Conservation (phyloP, 2,797 vertebrate genomes). For the Monodelphis domestica region DNA sequence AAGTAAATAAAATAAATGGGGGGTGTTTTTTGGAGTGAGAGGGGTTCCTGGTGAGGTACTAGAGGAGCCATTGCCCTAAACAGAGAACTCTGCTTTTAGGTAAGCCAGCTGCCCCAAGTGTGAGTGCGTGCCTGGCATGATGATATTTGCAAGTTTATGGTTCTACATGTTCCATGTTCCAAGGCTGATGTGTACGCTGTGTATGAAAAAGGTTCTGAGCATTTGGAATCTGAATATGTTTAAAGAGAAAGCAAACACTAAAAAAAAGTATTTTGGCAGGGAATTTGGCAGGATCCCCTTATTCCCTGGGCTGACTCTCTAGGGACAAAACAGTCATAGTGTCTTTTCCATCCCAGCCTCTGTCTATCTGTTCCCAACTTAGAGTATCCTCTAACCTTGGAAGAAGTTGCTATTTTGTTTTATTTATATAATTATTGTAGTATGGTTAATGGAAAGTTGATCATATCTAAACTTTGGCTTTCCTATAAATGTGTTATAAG, state of each 20-base stretch:
- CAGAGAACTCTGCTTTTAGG: conserved; percentile 34
- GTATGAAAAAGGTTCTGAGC: background rate
- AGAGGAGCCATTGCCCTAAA: conserved; percentile 35
- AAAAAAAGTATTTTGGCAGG: background rate
- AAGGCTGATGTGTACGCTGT: background rate
- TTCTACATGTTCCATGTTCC: background rate
- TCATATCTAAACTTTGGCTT: background rate
- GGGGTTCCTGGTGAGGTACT: background rate
- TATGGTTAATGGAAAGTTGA: background rate
- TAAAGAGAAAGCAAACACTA: background rate
- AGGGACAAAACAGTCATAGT: background rate
- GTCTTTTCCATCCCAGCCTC: background rate
- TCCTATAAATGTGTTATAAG: background rate
- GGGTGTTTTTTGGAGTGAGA: background rate
- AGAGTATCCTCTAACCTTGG: background rate
- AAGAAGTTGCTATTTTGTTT: background rate
- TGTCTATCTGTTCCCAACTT: background rate
- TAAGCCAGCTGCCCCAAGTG: conserved; percentile 14
- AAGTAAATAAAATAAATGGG: background rate
- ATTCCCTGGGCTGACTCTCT: background rate
- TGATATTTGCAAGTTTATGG: background rate
- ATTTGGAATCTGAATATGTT: background rate
- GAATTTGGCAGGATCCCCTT: background rate
- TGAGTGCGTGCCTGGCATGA: background rate
- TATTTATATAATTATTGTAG: background rate